Evolutionary conservation across 1,140 invertebrate genomes (phyloP).

Genomic region (Rhopalosiphum padi): DNA sequence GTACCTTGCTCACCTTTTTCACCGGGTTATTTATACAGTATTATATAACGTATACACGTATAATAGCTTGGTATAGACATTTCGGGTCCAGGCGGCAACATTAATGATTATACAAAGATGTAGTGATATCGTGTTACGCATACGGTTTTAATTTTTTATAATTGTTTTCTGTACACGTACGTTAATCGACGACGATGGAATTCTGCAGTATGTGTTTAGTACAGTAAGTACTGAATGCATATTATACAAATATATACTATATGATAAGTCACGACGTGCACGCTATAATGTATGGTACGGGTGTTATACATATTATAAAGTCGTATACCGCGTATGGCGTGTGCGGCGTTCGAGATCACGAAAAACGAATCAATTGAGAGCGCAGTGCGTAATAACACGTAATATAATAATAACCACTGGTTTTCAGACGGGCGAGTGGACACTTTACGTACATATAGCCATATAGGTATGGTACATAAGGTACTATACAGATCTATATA

Average conservation of each 20-base stretch:
- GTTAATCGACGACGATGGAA: not conserved
- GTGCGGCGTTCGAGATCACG: not conserved
- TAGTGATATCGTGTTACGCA: not conserved
- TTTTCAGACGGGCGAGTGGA: not conserved
- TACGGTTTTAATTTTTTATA: not conserved
- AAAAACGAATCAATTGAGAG: conserved; percentile 22
- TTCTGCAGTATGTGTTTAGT: not conserved
- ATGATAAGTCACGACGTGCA: not conserved
- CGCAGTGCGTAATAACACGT: not conserved
- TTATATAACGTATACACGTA: not conserved
- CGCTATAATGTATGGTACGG: not conserved
- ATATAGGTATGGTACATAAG: not conserved
- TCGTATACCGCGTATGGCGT: not conserved
- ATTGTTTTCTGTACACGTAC: not conserved
- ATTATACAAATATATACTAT: not conserved
- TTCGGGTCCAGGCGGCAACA: too few relatives aligned
- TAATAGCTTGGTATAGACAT: not conserved
- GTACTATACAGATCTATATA: not conserved
- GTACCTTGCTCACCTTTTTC: too few relatives aligned
- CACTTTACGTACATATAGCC: not conserved
- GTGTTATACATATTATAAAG: not conserved
- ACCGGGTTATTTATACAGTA: not conserved
- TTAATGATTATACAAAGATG: not conserved
- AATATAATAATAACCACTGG: not conserved
- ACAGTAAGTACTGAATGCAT: not conserved